Evolutionary conservation across 37 sponge, comb jelly and placozoan genomes (phyloP), one percentile per base, ranked within the genome.

Genomic region (Dysidea cf. avara): DNA sequence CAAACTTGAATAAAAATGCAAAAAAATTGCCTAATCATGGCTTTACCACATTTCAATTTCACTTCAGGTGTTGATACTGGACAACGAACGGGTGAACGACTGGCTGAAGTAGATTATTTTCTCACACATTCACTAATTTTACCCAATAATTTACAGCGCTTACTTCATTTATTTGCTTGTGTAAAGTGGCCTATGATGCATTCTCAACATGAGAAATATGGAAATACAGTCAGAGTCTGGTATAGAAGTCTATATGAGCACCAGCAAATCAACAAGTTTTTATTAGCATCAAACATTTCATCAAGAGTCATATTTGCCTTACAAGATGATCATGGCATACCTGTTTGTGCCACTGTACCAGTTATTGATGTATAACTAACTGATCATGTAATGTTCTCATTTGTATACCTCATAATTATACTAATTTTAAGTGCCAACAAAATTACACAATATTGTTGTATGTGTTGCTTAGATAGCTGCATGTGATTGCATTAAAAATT

Each of bases 251-350:
- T 56, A 28, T 56, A 56, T 14, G 58, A 56, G 20, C 58, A 24
- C 6, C 58, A 56, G 28, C 21, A 28, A 18, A 56, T 56, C 28
- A 56, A 56, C 58, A 56, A 56, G 20, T 56, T 56, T 6, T 29
- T 12, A 36, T 62, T 62, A 62, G 64, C 64, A 62, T 62, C 36
- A 6, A 28, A 24, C 25, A 56, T 56, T 28, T 56, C 58, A 56
- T 56, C 58, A 56, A 24, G 58, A 28, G 58, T 29, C 18, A 56
- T 56, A 7, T 28, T 56, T 28, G 9, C 20, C 9, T 18, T 56
- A 7, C 28, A 18, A 14, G 25, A 56, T 7, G 9, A 56, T 6
- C 25, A 6, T 7, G 25, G 20, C 6, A 56, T 17, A 17, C 25
- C 28, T 13, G 58, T 56, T 7, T 56, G 58, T 29, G 25, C 25